Conservation (phyloP, 2,113 vertebrate species). For the Pungitius pungitius region DNA sequence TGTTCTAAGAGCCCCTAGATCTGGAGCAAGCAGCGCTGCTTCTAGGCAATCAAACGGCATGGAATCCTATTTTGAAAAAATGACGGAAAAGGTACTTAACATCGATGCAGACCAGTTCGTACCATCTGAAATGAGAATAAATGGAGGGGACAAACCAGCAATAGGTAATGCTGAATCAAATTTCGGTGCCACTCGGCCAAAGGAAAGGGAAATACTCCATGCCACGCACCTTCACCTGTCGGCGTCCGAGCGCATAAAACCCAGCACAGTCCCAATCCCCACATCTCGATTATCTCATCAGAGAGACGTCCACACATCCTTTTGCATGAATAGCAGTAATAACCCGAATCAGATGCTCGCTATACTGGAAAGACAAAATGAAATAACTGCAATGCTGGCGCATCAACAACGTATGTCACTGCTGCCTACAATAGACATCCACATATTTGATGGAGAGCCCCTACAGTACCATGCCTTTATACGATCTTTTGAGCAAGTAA, state of each 20-base stretch:
- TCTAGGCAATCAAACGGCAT: too few relatives aligned
- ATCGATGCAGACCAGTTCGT: not conserved
- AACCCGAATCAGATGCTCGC: not conserved
- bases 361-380: not conserved
- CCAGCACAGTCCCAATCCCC: not conserved
- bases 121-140: not conserved
- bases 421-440: not conserved
- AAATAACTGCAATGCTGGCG: not conserved
- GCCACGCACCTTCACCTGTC: too few relatives aligned
- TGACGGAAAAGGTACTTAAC: not conserved
- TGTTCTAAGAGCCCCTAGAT: too few relatives aligned
- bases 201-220: too few relatives aligned
- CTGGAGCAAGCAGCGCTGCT: too few relatives aligned
- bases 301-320: not conserved
- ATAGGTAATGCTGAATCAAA: not conserved
- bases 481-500: too few relatives aligned
- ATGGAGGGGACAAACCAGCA: not conserved
- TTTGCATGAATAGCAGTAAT: not conserved
- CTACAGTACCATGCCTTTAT: too few relatives aligned
- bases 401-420: not conserved
- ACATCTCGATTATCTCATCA: not conserved
- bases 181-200: too few relatives aligned
- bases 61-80: too few relatives aligned
- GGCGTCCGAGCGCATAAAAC: too few relatives aligned
- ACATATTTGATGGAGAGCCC: too few relatives aligned